Base-by-base conservation (phyloP, 2,888 invertebrate species). In the Tetranychus truncatus region DNA sequence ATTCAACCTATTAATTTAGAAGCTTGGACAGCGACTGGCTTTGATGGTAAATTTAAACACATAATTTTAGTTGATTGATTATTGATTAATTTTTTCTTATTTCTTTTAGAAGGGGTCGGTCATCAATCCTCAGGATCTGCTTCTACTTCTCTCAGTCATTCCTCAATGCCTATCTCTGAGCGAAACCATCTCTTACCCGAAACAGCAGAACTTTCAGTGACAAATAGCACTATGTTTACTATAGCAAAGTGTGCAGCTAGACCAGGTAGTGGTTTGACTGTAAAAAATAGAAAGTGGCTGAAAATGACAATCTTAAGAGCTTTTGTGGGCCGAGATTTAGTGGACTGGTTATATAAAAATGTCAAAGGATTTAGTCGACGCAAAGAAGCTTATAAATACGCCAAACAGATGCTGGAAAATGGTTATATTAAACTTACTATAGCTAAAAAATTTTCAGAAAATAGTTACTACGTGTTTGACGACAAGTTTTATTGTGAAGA, bases 281-380 rank as follows among this genome's bases (percentile, higher is more conserved):
- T 99, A 78, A 87, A 95, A 76, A 96, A 99, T 84, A 87, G 99
- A 11, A 93, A 95, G 90, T 99, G 99, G 99, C 85, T 99, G 45
- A 99, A 99, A 86, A 97, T 99, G 78, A 95, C 94, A 45, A 97
- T 99, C 81, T 95, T 96, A 75, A 95, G 95, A 85, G 96, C 99
- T 78, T 99, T 99, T 85, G 95, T 99, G 81, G 74, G 74, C 66
- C 84, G 86, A 46, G 95, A 97, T 82, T 91, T 99, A 75, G 96
- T 99, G 46, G 95, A 97, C 82, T 99, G 99, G 99, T 87, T 99
- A 75, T 87, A 92, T 80, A 89, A 89, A 78, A 92, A 95, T 82
- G 95, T 99, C 1, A 92, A 94, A 80, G 99, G 97, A 24, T 91
- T 99, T 78, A 87, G 88, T 72, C 96, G 99, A 84, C 85, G 96